phyloP scores from a whole-genome alignment of 2,888 invertebrate genomes.

The Drosophila kambysellisi region DNA sequence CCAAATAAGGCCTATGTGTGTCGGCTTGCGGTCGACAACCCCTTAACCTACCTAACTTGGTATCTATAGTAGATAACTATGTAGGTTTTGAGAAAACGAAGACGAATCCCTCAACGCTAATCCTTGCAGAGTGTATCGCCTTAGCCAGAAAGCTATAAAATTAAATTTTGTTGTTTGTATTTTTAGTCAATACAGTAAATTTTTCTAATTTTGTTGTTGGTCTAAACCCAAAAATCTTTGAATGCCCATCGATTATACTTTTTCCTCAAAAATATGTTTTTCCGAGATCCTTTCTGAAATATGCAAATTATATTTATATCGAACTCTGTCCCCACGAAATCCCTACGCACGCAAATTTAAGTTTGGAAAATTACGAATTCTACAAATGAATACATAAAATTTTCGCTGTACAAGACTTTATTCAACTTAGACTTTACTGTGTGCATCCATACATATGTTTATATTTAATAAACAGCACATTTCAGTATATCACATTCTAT shows the following conservation, averaged over 20 bases:
- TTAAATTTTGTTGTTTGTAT: too few relatives aligned
- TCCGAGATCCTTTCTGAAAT: not conserved
- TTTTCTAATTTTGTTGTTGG: too few relatives aligned
- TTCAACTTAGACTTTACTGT: not conserved
- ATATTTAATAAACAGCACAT: not conserved
- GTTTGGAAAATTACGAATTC: not conserved
- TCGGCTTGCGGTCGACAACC: too few relatives aligned
- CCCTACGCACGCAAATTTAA: not conserved
- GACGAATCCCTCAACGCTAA: too few relatives aligned
- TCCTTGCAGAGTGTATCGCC: too few relatives aligned
- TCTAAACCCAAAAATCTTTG: not conserved
- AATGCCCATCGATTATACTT: not conserved
- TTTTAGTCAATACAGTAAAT: too few relatives aligned
- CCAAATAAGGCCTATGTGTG: too few relatives aligned
- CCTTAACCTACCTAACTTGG: too few relatives aligned
- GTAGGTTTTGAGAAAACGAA: too few relatives aligned
- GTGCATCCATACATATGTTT: too few relatives aligned
- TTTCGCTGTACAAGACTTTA: not conserved
- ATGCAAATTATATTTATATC: not conserved
- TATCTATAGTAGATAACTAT: too few relatives aligned
- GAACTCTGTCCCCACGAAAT: not conserved
- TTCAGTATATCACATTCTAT: not conserved
- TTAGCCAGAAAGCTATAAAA: too few relatives aligned
- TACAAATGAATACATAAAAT: not conserved
- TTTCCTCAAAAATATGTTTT: not conserved